phyloP scores from a whole-genome alignment of 2,113 vertebrate species.

The Oreochromis tanganicae region DNA sequence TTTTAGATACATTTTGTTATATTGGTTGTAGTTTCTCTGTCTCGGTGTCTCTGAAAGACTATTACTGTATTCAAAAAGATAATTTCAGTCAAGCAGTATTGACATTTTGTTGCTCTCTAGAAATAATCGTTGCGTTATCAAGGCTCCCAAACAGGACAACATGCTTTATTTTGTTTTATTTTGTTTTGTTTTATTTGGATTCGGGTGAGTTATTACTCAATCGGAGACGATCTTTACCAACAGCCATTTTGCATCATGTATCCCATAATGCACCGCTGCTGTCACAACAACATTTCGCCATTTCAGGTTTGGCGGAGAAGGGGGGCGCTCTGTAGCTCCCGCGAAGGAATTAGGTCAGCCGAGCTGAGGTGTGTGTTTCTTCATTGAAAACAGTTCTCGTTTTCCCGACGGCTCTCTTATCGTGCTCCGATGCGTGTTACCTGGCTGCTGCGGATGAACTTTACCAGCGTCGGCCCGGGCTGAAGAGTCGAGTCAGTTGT shows the following conservation, averaged over 20 bases:
- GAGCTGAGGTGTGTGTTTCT: background rate
- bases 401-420: background rate
- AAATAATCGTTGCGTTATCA: background rate
- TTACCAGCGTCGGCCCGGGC: constrained; percentile 52
- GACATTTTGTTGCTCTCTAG: background rate
- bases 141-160: background rate
- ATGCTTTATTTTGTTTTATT: background rate
- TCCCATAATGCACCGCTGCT: constrained; percentile 58
- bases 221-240: constrained; percentile 18
- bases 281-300: constrained; percentile 72
- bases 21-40: background rate
- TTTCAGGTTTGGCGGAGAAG: constrained; percentile 45
- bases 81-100: background rate
- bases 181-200: background rate
- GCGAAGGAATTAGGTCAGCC: constrained; percentile 54
- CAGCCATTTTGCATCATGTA: constrained; percentile 57
- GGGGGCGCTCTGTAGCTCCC: background rate
- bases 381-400: background rate
- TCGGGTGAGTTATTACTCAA: background rate
- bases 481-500: constrained; percentile 29
- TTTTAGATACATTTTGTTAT: background rate
- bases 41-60: background rate
- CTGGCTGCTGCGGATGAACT: constrained; percentile 30
- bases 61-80: background rate
- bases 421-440: constrained; percentile 40